phyloP scores from a whole-genome alignment of 2,888 invertebrate species.

The Aphodius sticticus region DNA sequence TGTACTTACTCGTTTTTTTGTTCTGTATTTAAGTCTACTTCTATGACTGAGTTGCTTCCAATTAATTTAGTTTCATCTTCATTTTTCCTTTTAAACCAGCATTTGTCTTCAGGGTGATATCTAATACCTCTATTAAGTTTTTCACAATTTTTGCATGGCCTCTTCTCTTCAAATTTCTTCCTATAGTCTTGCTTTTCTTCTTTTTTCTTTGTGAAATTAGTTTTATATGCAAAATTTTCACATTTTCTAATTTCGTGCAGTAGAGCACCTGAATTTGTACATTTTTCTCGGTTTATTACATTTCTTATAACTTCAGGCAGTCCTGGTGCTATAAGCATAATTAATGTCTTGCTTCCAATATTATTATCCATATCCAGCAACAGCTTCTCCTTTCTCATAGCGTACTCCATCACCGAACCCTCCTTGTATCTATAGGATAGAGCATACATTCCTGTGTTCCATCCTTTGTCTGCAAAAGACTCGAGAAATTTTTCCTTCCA shows the following conservation, averaged over 20 bases:
- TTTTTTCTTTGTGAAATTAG: conserved; percentile 29
- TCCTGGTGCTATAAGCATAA: conserved; percentile 40
- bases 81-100: conserved; percentile 8
- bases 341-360: conserved; percentile 40
- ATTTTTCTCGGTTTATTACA: conserved; percentile 40
- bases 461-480: too few relatives aligned
- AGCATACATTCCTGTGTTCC: too few relatives aligned
- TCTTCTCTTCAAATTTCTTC: conserved; percentile 42
- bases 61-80: neutral
- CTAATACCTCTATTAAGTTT: conserved; percentile 32
- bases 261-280: conserved; percentile 29
- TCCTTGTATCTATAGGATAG: conserved; percentile 41
- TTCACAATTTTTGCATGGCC: conserved; percentile 43
- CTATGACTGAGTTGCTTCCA: conserved; percentile 5
- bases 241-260: conserved; percentile 36
- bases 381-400: conserved; percentile 45
- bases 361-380: conserved; percentile 44
- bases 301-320: conserved; percentile 45
- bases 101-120: neutral
- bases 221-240: conserved; percentile 35
- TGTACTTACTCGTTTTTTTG: neutral
- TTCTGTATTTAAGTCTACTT: neutral
- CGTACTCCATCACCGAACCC: conserved; percentile 46
- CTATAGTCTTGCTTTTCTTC: conserved; percentile 37
- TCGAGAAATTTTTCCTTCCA: too few relatives aligned